Percentiles rank a stretch among this genome's conserved stretches.
phyloP scores from a whole-genome alignment of 2,797 vertebrate species.

The Pipistrellus pygmaeus region DNA sequence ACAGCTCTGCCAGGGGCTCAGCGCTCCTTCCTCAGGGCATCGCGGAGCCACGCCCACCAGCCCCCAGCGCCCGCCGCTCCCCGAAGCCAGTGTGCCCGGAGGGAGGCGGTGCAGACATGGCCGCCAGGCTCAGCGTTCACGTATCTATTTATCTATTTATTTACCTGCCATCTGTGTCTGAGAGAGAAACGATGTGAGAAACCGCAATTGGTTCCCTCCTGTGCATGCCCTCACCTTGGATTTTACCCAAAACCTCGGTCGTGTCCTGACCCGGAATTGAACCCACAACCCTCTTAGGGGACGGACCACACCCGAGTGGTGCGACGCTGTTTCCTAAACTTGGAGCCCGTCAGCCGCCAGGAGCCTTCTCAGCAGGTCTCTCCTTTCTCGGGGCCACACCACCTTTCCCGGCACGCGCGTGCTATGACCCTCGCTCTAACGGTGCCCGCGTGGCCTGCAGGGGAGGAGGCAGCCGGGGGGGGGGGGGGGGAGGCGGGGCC shows the following conservation, averaged over 20 bases:
- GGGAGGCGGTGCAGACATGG: background rate
- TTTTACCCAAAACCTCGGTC: background rate
- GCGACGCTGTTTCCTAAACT: fast-evolving
- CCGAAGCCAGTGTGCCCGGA: fast-evolving
- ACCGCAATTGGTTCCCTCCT: background rate
- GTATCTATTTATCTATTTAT: too few species aligned
- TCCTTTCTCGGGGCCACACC: background rate
- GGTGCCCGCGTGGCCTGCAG: fast-evolving
- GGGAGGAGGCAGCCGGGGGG: background rate
- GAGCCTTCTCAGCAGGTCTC: background rate
- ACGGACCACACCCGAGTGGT: fast-evolving
- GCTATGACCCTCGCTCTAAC: too few species aligned
- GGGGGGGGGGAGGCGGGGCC: background rate
- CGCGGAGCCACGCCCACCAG: too few species aligned
- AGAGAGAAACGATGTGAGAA: background rate
- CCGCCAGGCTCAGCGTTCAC: too few species aligned
- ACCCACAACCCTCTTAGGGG: background rate
- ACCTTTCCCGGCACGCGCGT: background rate
- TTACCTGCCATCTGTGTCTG: too few species aligned
- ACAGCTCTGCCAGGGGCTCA: too few species aligned
- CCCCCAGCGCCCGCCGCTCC: background rate
- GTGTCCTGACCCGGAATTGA: background rate
- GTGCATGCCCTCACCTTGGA: too few species aligned
- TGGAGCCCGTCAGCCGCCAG: background rate
- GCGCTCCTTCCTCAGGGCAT: too few species aligned